A percentile compares a stretch with the other conserved stretches of the same genome.
These are phyloP conservation scores for Ctenochaetus hawaiiensis DNA, from an alignment of 2,797 vertebrate genomes.

Conservation along the genomic window DNA sequence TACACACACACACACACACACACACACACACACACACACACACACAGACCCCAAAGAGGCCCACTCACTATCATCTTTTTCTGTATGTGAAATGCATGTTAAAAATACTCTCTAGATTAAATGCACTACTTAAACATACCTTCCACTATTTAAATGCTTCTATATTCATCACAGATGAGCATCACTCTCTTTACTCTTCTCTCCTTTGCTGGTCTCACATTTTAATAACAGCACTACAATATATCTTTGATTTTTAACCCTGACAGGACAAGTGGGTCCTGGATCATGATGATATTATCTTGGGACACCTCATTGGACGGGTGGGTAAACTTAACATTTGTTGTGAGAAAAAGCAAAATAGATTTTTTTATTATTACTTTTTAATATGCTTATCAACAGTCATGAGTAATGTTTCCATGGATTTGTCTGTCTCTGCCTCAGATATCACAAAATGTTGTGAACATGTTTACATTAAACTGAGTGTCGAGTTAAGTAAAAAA, in stretches of 20 bases:
- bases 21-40: constrained; percentile 9
- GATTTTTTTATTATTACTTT: background rate
- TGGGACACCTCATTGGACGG: constrained; percentile 93
- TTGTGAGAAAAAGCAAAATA: background rate
- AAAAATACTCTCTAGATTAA: background rate
- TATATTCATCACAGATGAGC: constrained; percentile 1
- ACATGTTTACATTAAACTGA: background rate
- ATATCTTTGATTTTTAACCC: constrained; percentile 28
- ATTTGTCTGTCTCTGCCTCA: background rate
- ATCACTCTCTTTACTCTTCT: background rate
- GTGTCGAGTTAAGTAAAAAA: background rate
- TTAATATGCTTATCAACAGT: background rate
- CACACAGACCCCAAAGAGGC: background rate
- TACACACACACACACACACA: constrained; percentile 56
- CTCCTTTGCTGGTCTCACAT: background rate
- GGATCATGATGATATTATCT: constrained; percentile 92
- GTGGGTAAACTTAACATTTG: constrained; percentile 81
- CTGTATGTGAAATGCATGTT: background rate
- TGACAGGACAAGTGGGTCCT: constrained; percentile 96
- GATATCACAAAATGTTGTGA: background rate
- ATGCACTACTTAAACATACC: background rate
- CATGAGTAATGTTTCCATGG: background rate
- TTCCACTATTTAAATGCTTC: constrained; percentile 3
- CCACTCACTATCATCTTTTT: background rate
- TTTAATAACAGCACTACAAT: constrained; percentile 4